Conservation (phyloP, 2,113 vertebrate species). For the Pollimyrus isidori region DNA sequence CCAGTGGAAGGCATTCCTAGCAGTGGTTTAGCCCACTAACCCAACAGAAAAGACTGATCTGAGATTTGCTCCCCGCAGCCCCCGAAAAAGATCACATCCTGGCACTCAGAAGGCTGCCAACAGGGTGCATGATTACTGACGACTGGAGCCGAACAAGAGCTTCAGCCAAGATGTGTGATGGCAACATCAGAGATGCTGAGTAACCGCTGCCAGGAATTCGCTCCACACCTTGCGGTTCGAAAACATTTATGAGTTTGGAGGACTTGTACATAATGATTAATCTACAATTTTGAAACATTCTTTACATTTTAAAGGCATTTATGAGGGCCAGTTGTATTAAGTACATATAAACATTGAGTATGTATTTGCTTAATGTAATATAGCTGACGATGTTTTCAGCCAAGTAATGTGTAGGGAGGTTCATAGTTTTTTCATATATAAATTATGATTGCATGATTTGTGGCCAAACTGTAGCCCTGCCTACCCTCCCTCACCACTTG, state of each 20-base stretch:
- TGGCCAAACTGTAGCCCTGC: not conserved
- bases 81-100: not conserved
- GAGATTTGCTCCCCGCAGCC: not conserved
- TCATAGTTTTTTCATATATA: not conserved
- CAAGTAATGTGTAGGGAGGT: not conserved
- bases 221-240: not conserved
- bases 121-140: not conserved
- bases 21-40: not conserved
- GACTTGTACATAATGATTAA: not conserved
- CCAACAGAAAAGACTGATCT: not conserved
- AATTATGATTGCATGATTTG: not conserved
- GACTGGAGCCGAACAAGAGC: not conserved
- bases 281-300: not conserved
- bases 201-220: not conserved
- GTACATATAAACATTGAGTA: not conserved
- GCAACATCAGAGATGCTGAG: not conserved
- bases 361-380: not conserved
- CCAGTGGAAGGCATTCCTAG: not conserved
- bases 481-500: not conserved
- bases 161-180: not conserved
- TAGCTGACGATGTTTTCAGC: not conserved
- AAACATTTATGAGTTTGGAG: not conserved
- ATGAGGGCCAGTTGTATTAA: not conserved
- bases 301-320: not conserved
- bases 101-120: not conserved